phyloP scores from a whole-genome alignment of 2,113 vertebrate species.

The Amblyopsis rosae region DNA sequence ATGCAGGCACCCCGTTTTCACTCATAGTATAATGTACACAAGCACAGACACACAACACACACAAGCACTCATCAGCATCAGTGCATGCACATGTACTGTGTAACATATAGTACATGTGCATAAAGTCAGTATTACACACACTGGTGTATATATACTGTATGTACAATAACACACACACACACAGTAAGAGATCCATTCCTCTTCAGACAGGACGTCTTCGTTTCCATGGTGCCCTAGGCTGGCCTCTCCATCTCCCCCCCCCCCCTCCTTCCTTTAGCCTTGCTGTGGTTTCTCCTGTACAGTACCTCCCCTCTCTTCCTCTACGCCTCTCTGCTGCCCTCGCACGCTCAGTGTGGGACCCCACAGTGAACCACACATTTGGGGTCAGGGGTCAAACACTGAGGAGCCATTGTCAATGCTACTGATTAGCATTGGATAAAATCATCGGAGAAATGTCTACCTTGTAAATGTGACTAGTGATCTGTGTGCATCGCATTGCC shows the following conservation, averaged over 20 bases:
- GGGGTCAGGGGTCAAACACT: too few relatives aligned
- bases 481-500: too few relatives aligned
- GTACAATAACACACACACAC: constrained; percentile 8
- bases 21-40: not conserved
- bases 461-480: too few relatives aligned
- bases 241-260: constrained; percentile 49
- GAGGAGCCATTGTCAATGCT: too few relatives aligned
- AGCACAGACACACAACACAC: not conserved
- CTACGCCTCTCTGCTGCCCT: constrained; percentile 31
- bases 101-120: not conserved
- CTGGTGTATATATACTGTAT: not conserved
- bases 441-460: too few relatives aligned
- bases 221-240: constrained; percentile 55
- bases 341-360: too few relatives aligned
- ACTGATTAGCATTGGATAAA: too few relatives aligned
- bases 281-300: constrained; percentile 62
- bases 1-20: not conserved
- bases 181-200: constrained; percentile 31
- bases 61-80: too few relatives aligned
- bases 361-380: too few relatives aligned
- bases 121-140: constrained; percentile 1
- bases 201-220: constrained; percentile 64
- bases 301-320: constrained; percentile 51
- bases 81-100: too few relatives aligned
- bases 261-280: constrained; percentile 41